Evolutionary conservation across 1,140 invertebrate genomes (phyloP).

Genomic region (Acromyrmex heyeri): DNA sequence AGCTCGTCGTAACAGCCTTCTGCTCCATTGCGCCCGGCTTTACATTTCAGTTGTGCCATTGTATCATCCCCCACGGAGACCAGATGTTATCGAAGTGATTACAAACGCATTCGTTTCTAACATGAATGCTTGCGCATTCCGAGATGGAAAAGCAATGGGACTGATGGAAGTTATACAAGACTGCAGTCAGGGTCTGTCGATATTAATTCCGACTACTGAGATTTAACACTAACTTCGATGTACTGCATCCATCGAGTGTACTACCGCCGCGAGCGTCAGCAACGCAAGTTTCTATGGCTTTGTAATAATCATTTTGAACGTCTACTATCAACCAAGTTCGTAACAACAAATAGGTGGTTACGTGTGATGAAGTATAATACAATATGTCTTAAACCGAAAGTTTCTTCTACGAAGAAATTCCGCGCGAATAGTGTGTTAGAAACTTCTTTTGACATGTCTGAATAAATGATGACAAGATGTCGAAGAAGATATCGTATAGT

Average conservation of each 20-base stretch:
- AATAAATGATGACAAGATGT: constrained; percentile 1
- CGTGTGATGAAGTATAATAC: not conserved
- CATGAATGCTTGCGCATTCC: not conserved
- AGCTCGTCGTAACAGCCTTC: constrained; percentile 10
- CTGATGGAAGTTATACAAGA: constrained; percentile 20
- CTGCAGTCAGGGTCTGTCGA: not conserved
- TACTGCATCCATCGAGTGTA: not conserved
- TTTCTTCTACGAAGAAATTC: not conserved
- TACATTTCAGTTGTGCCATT: constrained; percentile 19
- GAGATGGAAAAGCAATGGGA: constrained; percentile 1
- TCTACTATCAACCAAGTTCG: not conserved
- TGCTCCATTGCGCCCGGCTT: constrained; percentile 3
- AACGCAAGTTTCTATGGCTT: not conserved
- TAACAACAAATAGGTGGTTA: not conserved
- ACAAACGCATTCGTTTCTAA: constrained; percentile 2
- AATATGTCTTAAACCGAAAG: not conserved
- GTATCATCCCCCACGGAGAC: not conserved
- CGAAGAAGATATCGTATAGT: not conserved
- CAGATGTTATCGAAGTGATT: constrained; percentile 49
- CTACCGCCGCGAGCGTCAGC: no score
- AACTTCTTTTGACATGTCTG: not conserved
- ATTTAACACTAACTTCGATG: constrained; percentile 32
- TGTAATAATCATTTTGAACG: constrained; percentile 18
- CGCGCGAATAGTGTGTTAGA: not conserved
- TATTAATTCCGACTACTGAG: constrained; percentile 33